phyloP scores from a whole-genome alignment of 1,140 invertebrate genomes.

The Trachymyrmex cornetzi region DNA sequence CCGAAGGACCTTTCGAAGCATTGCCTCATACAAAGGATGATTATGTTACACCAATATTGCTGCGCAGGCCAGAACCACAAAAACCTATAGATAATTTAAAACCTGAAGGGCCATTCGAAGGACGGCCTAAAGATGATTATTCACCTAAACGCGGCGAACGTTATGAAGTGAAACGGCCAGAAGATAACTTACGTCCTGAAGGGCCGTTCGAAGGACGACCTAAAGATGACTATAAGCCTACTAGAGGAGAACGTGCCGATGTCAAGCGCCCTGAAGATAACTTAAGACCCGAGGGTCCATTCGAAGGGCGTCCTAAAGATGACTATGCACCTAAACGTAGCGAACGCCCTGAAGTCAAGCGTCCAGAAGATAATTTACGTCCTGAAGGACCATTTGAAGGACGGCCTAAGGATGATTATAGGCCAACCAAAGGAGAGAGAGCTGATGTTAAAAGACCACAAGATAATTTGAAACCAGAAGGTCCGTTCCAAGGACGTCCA shows the following conservation, averaged over 20 bases:
- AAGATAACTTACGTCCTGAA: conserved; percentile 88
- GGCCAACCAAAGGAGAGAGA: conserved; percentile 58
- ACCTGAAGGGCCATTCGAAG: conserved; percentile 87
- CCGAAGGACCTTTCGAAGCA: conserved; percentile 87
- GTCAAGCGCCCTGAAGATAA: conserved; percentile 87
- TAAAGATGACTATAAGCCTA: conserved; percentile 86
- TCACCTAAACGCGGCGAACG: conserved; percentile 87
- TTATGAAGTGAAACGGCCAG: conserved; percentile 82
- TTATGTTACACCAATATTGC: conserved; percentile 81
- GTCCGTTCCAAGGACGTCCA: conserved; percentile 85
- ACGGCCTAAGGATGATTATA: conserved; percentile 77
- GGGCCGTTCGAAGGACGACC: conserved; percentile 86
- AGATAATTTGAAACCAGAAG: conserved; percentile 84
- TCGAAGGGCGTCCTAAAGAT: conserved; percentile 84
- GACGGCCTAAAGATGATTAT: conserved; percentile 85
- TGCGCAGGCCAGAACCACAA: conserved; percentile 86
- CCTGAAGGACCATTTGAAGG: conserved; percentile 87
- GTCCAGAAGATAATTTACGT: conserved; percentile 87
- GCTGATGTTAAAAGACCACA: conserved; percentile 74
- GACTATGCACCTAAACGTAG: conserved; percentile 87
- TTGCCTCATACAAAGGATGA: conserved; percentile 83
- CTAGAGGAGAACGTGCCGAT: conserved; percentile 86
- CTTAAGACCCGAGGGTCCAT: conserved; percentile 87
- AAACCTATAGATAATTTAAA: conserved; percentile 88
- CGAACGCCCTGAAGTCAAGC: conserved; percentile 86